phyloP scores from a whole-genome alignment of 2,113 vertebrate genomes.

The Oophaga pumilio region DNA sequence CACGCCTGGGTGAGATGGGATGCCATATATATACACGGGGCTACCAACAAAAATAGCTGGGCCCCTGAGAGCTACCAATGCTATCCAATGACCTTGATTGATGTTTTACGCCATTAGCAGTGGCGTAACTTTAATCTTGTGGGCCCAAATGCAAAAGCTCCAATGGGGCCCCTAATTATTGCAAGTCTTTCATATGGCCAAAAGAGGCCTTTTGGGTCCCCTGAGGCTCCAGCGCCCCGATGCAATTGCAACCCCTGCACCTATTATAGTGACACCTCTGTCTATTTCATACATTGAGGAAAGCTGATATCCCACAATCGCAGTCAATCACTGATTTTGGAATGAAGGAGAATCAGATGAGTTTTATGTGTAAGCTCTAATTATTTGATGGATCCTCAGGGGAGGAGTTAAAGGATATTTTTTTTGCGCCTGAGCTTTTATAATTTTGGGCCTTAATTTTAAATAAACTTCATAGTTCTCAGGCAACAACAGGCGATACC shows the following conservation, averaged over 20 bases:
- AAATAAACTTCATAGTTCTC: neutral
- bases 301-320: too few relatives aligned
- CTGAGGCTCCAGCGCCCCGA: too few relatives aligned
- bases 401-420: too few relatives aligned
- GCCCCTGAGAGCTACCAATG: neutral
- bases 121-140: too few relatives aligned
- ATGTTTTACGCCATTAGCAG: neutral
- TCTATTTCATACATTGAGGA: too few relatives aligned
- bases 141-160: too few relatives aligned
- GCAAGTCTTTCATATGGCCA: too few relatives aligned
- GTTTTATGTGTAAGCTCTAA: neutral
- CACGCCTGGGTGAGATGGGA: constrained; percentile 76
- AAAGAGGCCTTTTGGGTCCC: too few relatives aligned
- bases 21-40: neutral
- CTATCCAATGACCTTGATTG: neutral
- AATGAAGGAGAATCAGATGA: neutral
- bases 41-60: neutral
- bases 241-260: too few relatives aligned
- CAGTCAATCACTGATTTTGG: neutral
- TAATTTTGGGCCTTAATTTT: neutral
- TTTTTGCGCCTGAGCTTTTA: too few relatives aligned
- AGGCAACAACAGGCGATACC: neutral
- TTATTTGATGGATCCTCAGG: neutral
- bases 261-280: too few relatives aligned
- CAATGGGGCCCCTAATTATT: too few relatives aligned